Base-by-base conservation (phyloP, 2,888 invertebrate species). In the Portevinia maculata region DNA sequence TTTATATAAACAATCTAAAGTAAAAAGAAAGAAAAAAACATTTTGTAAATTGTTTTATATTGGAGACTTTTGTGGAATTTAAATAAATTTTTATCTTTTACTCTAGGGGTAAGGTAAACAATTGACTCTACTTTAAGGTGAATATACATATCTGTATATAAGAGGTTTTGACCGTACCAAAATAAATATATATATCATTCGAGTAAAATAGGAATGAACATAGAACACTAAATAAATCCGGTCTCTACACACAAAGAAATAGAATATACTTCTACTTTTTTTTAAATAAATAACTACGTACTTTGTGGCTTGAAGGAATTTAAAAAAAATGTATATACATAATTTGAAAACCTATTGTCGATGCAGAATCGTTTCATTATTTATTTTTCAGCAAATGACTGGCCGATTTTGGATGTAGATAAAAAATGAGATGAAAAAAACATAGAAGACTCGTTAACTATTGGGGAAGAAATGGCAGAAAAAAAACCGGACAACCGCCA, bases 1-100 rank as follows among this genome's bases (percentile, higher is more conserved):
- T 84, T 85, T 85, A 85, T 85, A 79, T 74, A 76, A 73, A 69
- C 84, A 71, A 85, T 85, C 85, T 86, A 85, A 78, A 85, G 85
- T 78, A 79, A 84, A 81, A 84, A 85, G 70, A 79, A 78, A 71
- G 32, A 57, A 74, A 41, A 55, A 69, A 62, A 76, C 17, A 59
- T 50, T 30, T 74, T 64, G 17, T 50, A 60, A 67, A 55, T 64
- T 57, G 53, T 75, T 67, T 46, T 48, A 41, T 55, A 41, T 50
- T 48, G 11, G 39, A 74, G 69, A 75, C 79, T 78, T 84, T 84
- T 79, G 75, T 74, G 75, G 78, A 83, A 85, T 69, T 64, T 46
- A 79, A 62, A 67, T 55, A 62, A 60, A 53, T 59, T 19, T 48
- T n/a, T 39, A 50, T 11, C 24, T 24, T 21, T 48, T 17, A 24